A percentile compares a stretch with the other conserved stretches of the same genome.
phyloP scores from a whole-genome alignment of 2,797 vertebrate species.

The Pterois miles region DNA sequence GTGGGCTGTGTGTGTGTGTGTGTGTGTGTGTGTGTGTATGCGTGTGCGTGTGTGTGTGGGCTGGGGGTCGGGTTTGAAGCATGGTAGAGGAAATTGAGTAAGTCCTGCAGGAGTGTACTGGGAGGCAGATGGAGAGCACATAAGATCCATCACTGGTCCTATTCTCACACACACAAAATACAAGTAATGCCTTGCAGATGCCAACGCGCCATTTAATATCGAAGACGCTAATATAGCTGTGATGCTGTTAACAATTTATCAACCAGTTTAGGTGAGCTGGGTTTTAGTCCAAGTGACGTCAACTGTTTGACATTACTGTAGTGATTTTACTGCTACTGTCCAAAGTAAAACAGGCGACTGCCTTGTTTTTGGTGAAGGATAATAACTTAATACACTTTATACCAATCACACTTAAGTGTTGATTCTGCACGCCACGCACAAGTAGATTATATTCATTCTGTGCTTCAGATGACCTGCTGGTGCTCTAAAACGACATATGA shows the following conservation, averaged over 20 bases:
- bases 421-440: not conserved
- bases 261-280: slow-evolving; percentile 13
- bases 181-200: slow-evolving; percentile 30
- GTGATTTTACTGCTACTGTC: slow-evolving; percentile 14
- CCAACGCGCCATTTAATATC: not conserved
- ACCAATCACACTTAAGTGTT: not conserved
- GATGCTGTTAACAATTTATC: slow-evolving; percentile 31
- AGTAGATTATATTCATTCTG: not conserved
- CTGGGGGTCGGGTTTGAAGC: slow-evolving; percentile 21
- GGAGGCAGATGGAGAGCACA: slow-evolving; percentile 42
- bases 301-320: slow-evolving; percentile 8
- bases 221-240: not conserved
- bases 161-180: slow-evolving; percentile 30
- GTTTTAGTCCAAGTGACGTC: slow-evolving; percentile 8
- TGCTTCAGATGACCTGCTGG: not conserved
- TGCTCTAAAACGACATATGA: not conserved
- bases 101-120: slow-evolving; percentile 49
- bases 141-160: slow-evolving; percentile 46
- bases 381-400: not conserved
- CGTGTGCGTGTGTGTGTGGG: not conserved
- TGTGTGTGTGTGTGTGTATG: slow-evolving; percentile 13
- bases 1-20: slow-evolving; percentile 10
- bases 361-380: not conserved
- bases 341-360: not conserved
- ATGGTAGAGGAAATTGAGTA: slow-evolving; percentile 46